A percentile compares a stretch with the other conserved stretches of the same genome.
phyloP scores from a whole-genome alignment of 2,797 vertebrate species.

The Notolabrus celidotus region DNA sequence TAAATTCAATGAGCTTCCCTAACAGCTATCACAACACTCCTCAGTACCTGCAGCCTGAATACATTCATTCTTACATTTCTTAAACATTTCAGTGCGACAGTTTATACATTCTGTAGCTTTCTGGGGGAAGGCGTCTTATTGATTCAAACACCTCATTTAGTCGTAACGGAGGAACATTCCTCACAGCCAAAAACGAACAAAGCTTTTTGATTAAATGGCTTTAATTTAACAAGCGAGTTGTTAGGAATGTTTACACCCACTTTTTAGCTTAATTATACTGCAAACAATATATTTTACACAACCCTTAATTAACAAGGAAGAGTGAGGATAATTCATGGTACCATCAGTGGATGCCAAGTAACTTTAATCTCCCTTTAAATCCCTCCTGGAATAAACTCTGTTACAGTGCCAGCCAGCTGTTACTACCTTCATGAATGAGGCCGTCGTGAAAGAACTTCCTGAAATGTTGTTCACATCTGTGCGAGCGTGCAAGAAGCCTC shows the following conservation, averaged over 20 bases:
- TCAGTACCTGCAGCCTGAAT: conserved; percentile 30
- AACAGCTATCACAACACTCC: conserved; percentile 35
- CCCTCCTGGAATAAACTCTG: conserved; percentile 28
- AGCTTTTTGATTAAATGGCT: conserved; percentile 9
- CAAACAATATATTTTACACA: conserved; percentile 28
- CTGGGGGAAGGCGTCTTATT: conserved; percentile 1
- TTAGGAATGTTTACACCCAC: conserved; percentile 10
- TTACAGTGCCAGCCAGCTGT: conserved; percentile 45
- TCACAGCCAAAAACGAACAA: background rate
- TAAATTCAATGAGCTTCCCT: conserved; percentile 48
- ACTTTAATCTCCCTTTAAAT: conserved; percentile 57
- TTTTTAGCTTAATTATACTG: conserved; percentile 34
- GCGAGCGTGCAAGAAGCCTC: conserved; percentile 2
- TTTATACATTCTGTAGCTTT: background rate
- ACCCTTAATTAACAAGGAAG: conserved; percentile 26
- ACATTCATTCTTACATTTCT: conserved; percentile 16
- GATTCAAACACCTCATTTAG: conserved; percentile 4
- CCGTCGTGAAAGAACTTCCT: conserved; percentile 16
- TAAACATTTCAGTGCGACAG: background rate
- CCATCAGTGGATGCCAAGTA: conserved; percentile 23
- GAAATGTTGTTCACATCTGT: conserved; percentile 39
- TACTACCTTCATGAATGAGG: conserved; percentile 24
- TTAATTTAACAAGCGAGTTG: conserved; percentile 2
- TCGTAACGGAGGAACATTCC: background rate
- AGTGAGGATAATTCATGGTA: conserved; percentile 11